These are phyloP conservation scores for Andricus grossulariae DNA, from an alignment of 1,140 invertebrate genomes.

Conservation along the genomic window DNA sequence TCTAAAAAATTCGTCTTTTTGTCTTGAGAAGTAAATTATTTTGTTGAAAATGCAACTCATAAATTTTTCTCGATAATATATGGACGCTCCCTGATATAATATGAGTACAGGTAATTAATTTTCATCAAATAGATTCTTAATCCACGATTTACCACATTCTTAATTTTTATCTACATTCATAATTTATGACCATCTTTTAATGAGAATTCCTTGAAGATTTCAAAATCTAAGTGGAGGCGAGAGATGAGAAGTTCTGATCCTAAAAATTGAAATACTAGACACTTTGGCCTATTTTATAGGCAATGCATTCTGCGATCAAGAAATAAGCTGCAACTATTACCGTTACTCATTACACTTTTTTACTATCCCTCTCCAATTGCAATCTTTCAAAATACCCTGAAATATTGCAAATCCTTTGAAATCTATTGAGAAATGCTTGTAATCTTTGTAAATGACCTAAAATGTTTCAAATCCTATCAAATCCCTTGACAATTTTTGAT, in stretches of 20 bases:
- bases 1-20: too few species aligned
- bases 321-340: conserved; percentile 16
- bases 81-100: neutral
- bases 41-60: too few species aligned
- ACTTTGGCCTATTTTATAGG: neutral
- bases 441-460: too few species aligned
- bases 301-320: conserved; percentile 7
- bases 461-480: too few species aligned
- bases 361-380: neutral
- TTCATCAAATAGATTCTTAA: neutral
- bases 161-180: too few species aligned
- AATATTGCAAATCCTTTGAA: too few species aligned
- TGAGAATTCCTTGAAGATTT: neutral
- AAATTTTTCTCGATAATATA: too few species aligned
- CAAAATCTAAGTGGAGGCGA: neutral
- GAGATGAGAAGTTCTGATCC: neutral
- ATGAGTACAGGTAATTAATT: conserved; percentile 3
- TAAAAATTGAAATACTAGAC: neutral
- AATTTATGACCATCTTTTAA: neutral
- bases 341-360: conserved; percentile 17
- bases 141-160: neutral
- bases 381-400: too few species aligned
- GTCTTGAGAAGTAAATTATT: too few species aligned
- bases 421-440: too few species aligned
- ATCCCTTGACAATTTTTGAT: too few species aligned